Conservation (phyloP, 1,140 invertebrate species). For the Drosophila sulfurigaster region DNA sequence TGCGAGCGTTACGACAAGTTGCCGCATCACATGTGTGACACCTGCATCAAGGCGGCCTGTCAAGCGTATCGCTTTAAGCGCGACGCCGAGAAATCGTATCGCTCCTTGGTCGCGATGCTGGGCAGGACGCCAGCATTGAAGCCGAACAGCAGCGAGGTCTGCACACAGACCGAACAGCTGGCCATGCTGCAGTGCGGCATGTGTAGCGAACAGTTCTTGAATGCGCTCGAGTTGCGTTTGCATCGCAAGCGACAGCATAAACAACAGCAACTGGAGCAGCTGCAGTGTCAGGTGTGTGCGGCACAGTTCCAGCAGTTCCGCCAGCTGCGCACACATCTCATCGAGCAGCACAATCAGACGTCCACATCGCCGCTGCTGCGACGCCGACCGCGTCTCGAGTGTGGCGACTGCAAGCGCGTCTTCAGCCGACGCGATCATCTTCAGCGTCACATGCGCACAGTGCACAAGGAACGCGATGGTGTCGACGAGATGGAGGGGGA, state of each 20-base stretch:
- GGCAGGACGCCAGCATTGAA: slow-evolving; percentile 40
- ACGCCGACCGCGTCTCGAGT: slow-evolving; percentile 38
- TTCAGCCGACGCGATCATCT: slow-evolving; percentile 74
- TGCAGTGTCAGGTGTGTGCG: slow-evolving; percentile 68
- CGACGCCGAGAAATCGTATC: slow-evolving; percentile 70
- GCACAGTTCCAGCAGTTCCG: slow-evolving; percentile 62
- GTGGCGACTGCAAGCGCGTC: slow-evolving; percentile 56
- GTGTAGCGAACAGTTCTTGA: slow-evolving; percentile 71
- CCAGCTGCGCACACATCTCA: slow-evolving; percentile 64
- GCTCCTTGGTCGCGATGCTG: slow-evolving; percentile 59
- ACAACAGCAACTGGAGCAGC: slow-evolving; percentile 32
- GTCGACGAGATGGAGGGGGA: slow-evolving; percentile 1
- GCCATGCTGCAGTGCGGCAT: slow-evolving; percentile 70
- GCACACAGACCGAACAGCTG: slow-evolving; percentile 74
- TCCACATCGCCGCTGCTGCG: slow-evolving; percentile 3
- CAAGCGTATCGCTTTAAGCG: slow-evolving; percentile 75
- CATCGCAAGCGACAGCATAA: slow-evolving; percentile 61
- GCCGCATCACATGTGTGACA: slow-evolving; percentile 70
- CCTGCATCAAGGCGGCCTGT: slow-evolving; percentile 64
- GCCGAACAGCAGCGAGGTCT: slow-evolving; percentile 46
- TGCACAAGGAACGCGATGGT: slow-evolving; percentile 43
- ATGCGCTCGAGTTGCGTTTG: slow-evolving; percentile 60
- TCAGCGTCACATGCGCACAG: slow-evolving; percentile 65
- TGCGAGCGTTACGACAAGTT: slow-evolving; percentile 65
- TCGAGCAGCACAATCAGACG: slow-evolving; percentile 57